Percentiles rank a stretch among this genome's conserved stretches.
Evolutionary conservation across 2,113 vertebrate genomes (phyloP).

Genomic region (Caracal caracal): DNA sequence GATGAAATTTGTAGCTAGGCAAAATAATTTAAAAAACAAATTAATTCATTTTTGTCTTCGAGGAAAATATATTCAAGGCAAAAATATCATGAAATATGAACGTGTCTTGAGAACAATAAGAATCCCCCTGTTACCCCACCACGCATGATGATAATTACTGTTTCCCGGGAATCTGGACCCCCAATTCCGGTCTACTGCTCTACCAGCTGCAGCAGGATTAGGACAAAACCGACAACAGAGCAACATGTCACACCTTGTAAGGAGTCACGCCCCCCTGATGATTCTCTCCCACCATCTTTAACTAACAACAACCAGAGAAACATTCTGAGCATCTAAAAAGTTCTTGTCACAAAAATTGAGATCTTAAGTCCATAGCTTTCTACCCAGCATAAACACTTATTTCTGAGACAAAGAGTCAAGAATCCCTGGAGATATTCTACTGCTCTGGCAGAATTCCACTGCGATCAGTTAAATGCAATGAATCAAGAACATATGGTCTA

Average conservation of each 20-base stretch:
- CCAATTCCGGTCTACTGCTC: not conserved
- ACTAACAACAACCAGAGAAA: not conserved
- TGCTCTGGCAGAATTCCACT: not conserved
- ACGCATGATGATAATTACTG: not conserved
- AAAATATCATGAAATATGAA: not conserved
- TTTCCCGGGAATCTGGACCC: not conserved
- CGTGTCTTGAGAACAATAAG: not conserved
- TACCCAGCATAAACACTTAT: not conserved
- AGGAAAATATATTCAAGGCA: conserved; percentile 8
- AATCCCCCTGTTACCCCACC: not conserved
- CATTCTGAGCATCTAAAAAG: not conserved
- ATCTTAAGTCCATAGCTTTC: not conserved
- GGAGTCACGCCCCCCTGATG: not conserved
- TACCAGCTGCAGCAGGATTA: not conserved
- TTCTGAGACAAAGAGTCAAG: not conserved
- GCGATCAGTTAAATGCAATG: conserved; percentile 5
- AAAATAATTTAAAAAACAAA: not conserved
- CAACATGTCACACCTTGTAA: not conserved
- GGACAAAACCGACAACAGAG: not conserved
- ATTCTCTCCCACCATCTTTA: not conserved
- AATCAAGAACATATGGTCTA: conserved; percentile 39
- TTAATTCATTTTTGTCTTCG: not conserved
- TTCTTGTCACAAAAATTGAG: not conserved
- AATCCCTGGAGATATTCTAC: not conserved
- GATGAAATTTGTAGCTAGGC: not conserved